Base-by-base conservation (phyloP, 35 echinoderm and acorn worm genomes). In the Ophioderma brevispina region DNA sequence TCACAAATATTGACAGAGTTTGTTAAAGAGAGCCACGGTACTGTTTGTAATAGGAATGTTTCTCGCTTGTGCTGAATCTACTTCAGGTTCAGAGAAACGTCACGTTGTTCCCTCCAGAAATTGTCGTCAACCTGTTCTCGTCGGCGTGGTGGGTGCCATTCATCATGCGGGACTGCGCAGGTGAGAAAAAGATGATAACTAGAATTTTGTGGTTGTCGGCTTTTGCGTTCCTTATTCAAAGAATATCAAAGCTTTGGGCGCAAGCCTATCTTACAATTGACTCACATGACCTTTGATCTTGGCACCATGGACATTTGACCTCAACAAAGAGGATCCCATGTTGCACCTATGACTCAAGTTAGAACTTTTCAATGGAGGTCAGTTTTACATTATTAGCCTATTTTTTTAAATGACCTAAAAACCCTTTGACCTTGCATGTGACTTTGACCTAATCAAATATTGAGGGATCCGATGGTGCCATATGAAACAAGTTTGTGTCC, bases 141-240 rank as follows among this genome's bases (percentile, higher is more conserved):
- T 99, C 94, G 55, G 91, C 94, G 18, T 99, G 97, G 97, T 99
- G 97, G 97, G 97, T 99, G 11, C 94, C 97, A 0, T 84, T 94
- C 36, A 85, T 91, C 3, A 95, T 93, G 85, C 93, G 97, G 39
- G 78, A 91, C 40, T 91, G 93, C 46, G 97, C 97, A 89, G 97
- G 97, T 99, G 37, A 81, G 86, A 32, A 80, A 34, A 64, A 38
- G 0, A 10, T n/a, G n/a, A n/a, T n/a, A n/a, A n/a, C n/a, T n/a
- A 79, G n/a, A n/a, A n/a, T n/a, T n/a, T n/a, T n/a, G n/a, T n/a
- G n/a, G n/a, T n/a, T n/a, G n/a, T n/a, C n/a, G n/a, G n/a, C n/a
- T n/a, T n/a, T n/a, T n/a, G n/a, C n/a, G n/a, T n/a, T n/a, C n/a
- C n/a, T n/a, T n/a, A 31, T 31, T 79, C 25, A 31, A 25, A 79